Evolutionary conservation across 37 sponge, comb jelly and placozoan genomes (phyloP), one percentile per base, ranked within the genome.

Genomic region (Bolinopsis microptera): DNA sequence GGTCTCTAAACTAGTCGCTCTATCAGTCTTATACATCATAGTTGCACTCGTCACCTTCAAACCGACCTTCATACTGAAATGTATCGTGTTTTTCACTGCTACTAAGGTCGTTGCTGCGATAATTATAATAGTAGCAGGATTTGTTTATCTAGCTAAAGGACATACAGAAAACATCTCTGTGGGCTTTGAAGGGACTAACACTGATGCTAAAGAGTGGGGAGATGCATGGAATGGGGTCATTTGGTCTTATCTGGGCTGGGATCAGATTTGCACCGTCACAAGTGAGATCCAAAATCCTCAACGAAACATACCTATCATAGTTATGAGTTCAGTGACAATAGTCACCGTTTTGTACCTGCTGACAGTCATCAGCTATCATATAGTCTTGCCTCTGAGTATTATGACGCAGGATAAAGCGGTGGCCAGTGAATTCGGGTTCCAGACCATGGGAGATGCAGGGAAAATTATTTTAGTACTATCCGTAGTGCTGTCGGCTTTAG

Each of bases 221-320:
- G 82, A 80, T 35, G 82, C 82, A 8, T 80, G 82, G 82, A 80
- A 80, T 35, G 82, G 37, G 3, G 82, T 80, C 1, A 80, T 80
- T 35, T 80, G 37, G 37, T 80, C 82, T 1, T 80, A 80, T 22
- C 36, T 28, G 82, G 82, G 82, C 38, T 80, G 82, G 82, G 37
- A 80, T 2, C 82, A 80, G 82, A 34, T 80, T 8, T 80, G 82
- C 30, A 35, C 23, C 38, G 37, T 80, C 21, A 80, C 82, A 1
- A 80, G 82, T 22, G 82, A 80, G 30, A 30, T 80, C 22, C 34
- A 35, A 37, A 80, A 80, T 35, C 82, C 82, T 30, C 82, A 80
- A 22, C 2, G 82, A 22, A 80, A 80, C 38, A 35, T 80, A 24
- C 82, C 82, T 27, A 80, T 80, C 82, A 80, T 80, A 23, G 82